These are phyloP conservation scores for Rotaria macrura DNA, from an alignment of 2,888 invertebrate species.

Conservation along the genomic window DNA sequence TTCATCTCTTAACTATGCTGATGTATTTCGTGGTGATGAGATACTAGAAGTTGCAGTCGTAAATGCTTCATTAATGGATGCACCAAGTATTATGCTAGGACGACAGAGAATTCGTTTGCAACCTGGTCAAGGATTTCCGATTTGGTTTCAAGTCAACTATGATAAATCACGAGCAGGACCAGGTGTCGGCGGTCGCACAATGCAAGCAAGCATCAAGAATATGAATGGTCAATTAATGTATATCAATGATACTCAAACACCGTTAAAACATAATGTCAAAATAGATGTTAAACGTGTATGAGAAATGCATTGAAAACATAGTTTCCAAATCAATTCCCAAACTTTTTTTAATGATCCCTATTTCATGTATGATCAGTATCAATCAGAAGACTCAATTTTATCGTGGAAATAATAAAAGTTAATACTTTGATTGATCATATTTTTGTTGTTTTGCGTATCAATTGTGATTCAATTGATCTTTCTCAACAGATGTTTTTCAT, in stretches of 20 bases:
- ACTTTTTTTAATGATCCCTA: too few species aligned
- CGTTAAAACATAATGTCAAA: not conserved
- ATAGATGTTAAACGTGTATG: not conserved
- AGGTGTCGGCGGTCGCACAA: not conserved
- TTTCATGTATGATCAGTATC: too few species aligned
- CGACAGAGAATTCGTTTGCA: not conserved
- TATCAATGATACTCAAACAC: not conserved
- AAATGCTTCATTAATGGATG: not conserved
- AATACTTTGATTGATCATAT: too few species aligned
- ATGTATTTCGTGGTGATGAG: not conserved
- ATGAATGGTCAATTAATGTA: not conserved
- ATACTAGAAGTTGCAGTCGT: not conserved
- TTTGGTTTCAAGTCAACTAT: not conserved
- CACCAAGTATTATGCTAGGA: not conserved
- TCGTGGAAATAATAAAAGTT: too few species aligned
- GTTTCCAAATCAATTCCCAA: too few species aligned
- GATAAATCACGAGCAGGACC: not conserved
- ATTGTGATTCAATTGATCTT: too few species aligned
- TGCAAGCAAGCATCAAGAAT: not conserved
- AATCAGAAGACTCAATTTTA: too few species aligned
- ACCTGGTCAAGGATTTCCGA: not conserved
- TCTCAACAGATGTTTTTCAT: too few species aligned
- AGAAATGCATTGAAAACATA: not conserved
- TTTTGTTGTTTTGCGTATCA: too few species aligned
- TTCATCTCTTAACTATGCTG: not conserved